phyloP scores from a whole-genome alignment of 2,888 invertebrate genomes.

The Acanthosepion pharaonis region DNA sequence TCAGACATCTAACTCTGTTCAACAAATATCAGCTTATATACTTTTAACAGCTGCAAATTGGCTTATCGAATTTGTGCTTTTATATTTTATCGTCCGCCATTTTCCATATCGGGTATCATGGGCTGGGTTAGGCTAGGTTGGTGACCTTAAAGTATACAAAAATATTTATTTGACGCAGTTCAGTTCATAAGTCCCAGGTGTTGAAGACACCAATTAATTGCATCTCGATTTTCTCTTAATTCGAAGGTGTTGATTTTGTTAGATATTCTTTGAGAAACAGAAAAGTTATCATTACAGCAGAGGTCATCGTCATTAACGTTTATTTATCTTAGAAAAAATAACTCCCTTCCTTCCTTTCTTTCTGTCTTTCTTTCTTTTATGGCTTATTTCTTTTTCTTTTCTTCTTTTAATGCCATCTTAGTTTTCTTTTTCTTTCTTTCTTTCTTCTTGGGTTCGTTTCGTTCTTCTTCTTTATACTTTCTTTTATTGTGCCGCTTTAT shows the following conservation, averaged over 20 bases:
- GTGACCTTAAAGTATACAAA: not conserved
- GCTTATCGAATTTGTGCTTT: not conserved
- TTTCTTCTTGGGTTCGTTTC: not conserved
- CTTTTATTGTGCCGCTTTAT: no score
- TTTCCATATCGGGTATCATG: not conserved
- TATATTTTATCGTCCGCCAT: no score
- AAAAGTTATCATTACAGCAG: not conserved
- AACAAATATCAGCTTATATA: no score
- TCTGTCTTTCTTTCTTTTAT: not conserved
- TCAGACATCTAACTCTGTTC: no score
- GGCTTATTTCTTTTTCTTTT: not conserved
- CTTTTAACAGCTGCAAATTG: not conserved
- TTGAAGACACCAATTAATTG: not conserved
- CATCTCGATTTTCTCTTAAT: not conserved
- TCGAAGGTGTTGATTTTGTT: not conserved
- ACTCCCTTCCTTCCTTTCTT: not conserved
- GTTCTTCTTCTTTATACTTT: not conserved
- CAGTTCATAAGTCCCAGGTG: not conserved
- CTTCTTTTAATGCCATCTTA: not conserved
- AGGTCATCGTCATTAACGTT: not conserved
- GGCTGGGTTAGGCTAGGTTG: not conserved
- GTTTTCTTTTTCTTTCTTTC: not conserved
- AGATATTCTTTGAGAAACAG: not conserved
- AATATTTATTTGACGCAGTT: not conserved
- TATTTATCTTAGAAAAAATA: not conserved